Conservation (phyloP, 2,797 vertebrate genomes). For the Nasua narica region DNA sequence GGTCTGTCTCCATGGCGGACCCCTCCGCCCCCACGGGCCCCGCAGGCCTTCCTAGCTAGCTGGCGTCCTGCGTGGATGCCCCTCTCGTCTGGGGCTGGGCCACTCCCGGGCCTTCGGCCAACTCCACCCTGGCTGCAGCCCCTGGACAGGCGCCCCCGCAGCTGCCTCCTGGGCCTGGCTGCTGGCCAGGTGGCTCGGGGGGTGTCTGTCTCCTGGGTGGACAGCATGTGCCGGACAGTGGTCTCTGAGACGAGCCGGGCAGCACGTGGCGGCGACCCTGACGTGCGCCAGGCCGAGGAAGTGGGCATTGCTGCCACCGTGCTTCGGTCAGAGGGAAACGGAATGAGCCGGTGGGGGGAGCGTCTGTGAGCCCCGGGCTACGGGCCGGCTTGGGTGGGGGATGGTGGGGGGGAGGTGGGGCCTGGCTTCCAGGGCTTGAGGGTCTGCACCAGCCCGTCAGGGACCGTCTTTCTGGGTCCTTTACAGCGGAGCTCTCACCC, state of each 20-base stretch:
- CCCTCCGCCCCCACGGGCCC: too few relatives aligned
- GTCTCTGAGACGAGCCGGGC: background rate
- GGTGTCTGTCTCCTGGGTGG: background rate
- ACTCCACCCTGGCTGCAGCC: background rate
- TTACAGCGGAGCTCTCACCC: background rate
- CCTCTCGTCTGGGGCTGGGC: background rate
- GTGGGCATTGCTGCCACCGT: background rate
- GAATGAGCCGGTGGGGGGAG: background rate
- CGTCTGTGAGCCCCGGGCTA: background rate
- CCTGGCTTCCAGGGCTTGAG: background rate
- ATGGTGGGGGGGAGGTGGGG: background rate
- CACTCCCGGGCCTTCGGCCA: background rate
- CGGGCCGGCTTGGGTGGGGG: background rate
- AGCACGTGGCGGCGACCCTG: background rate
- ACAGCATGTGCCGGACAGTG: background rate
- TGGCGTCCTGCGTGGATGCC: background rate
- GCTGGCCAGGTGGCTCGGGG: background rate
- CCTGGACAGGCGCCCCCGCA: background rate
- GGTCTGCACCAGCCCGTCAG: accelerated
- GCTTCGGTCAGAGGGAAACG: background rate
- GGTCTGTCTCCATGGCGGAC: background rate
- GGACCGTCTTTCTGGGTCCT: background rate
- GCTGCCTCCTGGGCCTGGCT: background rate
- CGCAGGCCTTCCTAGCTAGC: background rate
- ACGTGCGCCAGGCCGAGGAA: accelerated